Conservation (phyloP, 1,140 invertebrate species). For the Sarcophaga bullata region DNA sequence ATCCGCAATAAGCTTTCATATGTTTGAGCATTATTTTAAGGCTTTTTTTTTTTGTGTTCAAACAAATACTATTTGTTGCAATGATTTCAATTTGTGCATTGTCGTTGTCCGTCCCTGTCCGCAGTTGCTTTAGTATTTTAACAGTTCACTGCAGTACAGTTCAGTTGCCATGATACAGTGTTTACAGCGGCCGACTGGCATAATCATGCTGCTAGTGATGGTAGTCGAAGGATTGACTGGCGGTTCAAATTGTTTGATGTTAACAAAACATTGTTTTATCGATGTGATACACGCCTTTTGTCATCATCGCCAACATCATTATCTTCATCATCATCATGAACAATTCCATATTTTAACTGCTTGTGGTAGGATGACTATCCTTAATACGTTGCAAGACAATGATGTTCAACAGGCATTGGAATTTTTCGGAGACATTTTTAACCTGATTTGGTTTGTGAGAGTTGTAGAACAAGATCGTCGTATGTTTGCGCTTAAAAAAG, state of each 20-base stretch:
- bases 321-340: not conserved
- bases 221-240: not conserved
- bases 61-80: not conserved
- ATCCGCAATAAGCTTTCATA: not conserved
- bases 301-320: constrained; percentile 14
- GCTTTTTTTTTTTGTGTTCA: not conserved
- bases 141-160: too few relatives aligned
- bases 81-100: not conserved
- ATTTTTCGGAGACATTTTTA: constrained; percentile 39
- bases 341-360: not conserved
- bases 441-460: constrained; percentile 40
- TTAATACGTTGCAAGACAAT: not conserved
- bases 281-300: constrained; percentile 37
- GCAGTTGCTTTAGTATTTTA: too few relatives aligned
- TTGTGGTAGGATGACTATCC: not conserved
- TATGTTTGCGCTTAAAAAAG: constrained; percentile 19
- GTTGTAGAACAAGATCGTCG: constrained; percentile 2
- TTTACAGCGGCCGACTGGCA: too few relatives aligned
- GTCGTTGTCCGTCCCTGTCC: not conserved
- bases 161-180: too few relatives aligned
- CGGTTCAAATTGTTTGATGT: constrained; percentile 23
- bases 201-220: not conserved
- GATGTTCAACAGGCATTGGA: constrained; percentile 25
- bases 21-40: not conserved
- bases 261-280: constrained; percentile 27